phyloP scores from a whole-genome alignment of 2,888 invertebrate species.

The Leucania comma region DNA sequence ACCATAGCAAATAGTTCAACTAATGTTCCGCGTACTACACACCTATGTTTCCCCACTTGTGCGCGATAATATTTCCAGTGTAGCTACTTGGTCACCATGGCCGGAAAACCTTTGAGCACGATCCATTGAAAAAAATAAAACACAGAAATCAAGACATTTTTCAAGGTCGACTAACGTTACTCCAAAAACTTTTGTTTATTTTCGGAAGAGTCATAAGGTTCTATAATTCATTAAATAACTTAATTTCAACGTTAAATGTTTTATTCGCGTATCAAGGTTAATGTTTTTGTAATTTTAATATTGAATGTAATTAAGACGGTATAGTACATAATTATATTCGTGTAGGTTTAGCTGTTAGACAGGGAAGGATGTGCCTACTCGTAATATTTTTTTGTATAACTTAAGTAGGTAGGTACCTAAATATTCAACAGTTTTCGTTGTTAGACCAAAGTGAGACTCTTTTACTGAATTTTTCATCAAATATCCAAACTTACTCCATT shows the following conservation, averaged over 20 bases:
- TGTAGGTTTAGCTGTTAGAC: conserved; percentile 39
- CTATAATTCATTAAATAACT: conserved; percentile 13
- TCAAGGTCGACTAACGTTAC: too few species aligned
- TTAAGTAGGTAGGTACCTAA: too few species aligned
- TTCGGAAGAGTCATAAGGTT: conserved; percentile 10
- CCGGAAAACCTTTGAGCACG: too few species aligned
- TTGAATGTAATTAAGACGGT: conserved; percentile 49
- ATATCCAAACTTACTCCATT: too few species aligned
- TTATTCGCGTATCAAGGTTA: conserved; percentile 51
- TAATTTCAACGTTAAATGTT: conserved; percentile 30
- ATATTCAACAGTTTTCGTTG: background rate
- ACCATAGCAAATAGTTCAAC: too few species aligned
- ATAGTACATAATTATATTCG: conserved; percentile 22
- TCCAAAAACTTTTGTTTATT: background rate
- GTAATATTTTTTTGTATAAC: background rate
- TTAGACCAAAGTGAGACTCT: too few species aligned
- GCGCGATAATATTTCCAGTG: background rate
- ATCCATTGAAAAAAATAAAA: too few species aligned
- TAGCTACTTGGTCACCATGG: too few species aligned
- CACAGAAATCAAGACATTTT: background rate
- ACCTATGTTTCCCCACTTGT: too few species aligned
- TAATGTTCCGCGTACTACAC: too few species aligned
- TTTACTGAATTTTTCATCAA: too few species aligned
- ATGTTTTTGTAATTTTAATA: conserved; percentile 53
- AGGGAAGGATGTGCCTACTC: background rate